A percentile compares a stretch with the other conserved stretches of the same genome.
phyloP scores from a whole-genome alignment of 2,797 vertebrate genomes.

The Myripristis murdjan region DNA sequence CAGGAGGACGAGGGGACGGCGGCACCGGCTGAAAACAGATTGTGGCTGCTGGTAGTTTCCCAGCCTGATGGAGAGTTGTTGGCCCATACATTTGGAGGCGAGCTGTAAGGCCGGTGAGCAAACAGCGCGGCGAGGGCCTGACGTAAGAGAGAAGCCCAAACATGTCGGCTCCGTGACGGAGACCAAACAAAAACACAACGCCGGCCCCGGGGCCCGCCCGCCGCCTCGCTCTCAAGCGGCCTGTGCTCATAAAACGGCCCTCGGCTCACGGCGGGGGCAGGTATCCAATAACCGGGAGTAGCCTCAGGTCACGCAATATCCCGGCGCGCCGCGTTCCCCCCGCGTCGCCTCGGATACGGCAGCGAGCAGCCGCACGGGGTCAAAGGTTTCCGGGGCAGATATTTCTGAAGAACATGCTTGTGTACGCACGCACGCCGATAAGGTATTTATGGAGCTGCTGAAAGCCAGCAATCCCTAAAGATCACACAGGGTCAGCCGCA shows the following conservation, averaged over 20 bases:
- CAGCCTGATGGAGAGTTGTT: not conserved
- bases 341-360: constrained; percentile 9
- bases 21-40: too few species aligned
- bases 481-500: not conserved
- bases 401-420: constrained; percentile 27
- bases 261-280: constrained; percentile 4
- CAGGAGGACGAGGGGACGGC: too few species aligned
- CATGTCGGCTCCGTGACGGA: not conserved
- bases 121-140: constrained; percentile 3
- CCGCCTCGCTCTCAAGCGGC: not conserved
- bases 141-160: not conserved
- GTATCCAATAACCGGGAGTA: constrained; percentile 20
- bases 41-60: not conserved
- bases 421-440: constrained; percentile 14
- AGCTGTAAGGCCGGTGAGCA: constrained; percentile 6
- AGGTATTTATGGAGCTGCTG: constrained; percentile 25
- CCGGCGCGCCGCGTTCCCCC: not conserved
- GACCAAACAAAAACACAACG: too few species aligned
- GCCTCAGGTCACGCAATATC: not conserved
- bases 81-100: constrained; percentile 9
- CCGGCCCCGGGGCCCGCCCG: not conserved
- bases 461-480: constrained; percentile 2
- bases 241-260: constrained; percentile 9
- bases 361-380: not conserved
- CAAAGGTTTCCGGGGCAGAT: constrained; percentile 21